phyloP scores from a whole-genome alignment of 2,888 invertebrate species.

The Zygogramma bicolorata region DNA sequence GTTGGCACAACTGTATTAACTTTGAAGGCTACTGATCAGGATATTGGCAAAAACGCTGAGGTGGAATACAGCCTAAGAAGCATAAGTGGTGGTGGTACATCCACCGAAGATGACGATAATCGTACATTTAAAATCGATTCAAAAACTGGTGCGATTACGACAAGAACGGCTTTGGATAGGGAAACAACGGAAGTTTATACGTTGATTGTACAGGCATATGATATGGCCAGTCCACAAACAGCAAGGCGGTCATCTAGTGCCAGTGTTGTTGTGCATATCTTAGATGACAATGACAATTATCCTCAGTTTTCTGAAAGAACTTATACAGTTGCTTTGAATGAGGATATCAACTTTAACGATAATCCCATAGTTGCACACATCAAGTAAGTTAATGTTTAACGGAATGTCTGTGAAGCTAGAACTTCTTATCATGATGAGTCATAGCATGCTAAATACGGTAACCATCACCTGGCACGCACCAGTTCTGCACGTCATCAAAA shows the following conservation, averaged over 20 bases:
- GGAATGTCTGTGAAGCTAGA: too few relatives aligned
- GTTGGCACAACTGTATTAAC: conserved; percentile 90
- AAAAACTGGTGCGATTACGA: conserved; percentile 87
- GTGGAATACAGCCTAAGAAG: conserved; percentile 81
- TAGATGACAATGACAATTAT: conserved; percentile 94
- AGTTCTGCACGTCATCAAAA: too few relatives aligned
- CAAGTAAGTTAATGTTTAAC: conserved; percentile 69
- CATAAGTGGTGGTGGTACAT: conserved; percentile 74
- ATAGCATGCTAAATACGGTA: too few relatives aligned
- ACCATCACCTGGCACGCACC: too few relatives aligned
- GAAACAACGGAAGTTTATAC: conserved; percentile 89
- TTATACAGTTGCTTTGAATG: conserved; percentile 87
- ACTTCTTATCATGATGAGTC: too few relatives aligned
- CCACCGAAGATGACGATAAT: conserved; percentile 75
- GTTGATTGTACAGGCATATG: conserved; percentile 86
- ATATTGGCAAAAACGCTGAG: conserved; percentile 90
- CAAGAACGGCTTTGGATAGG: conserved; percentile 85
- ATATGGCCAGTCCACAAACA: conserved; percentile 84
- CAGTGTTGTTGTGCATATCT: conserved; percentile 82
- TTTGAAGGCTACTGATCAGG: conserved; percentile 72
- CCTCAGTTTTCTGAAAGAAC: conserved; percentile 93
- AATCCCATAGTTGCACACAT: conserved; percentile 87
- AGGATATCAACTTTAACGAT: conserved; percentile 87
- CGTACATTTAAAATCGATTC: conserved; percentile 89
- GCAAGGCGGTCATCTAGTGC: conserved; percentile 84